phyloP scores from a whole-genome alignment of 2,888 invertebrate species.

The Synergus gifuensis region DNA sequence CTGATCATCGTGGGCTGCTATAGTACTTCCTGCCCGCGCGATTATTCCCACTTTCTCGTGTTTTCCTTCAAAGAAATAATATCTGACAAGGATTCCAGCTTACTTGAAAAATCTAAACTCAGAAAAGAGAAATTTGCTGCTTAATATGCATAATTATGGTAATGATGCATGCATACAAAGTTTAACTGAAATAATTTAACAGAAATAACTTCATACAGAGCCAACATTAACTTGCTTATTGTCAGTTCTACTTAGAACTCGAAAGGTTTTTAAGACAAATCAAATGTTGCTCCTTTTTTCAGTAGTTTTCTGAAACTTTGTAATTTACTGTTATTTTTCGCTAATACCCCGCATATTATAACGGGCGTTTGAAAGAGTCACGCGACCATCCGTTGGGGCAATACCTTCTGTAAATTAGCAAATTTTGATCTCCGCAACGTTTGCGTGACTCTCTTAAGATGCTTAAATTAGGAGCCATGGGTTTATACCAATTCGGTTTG shows the following conservation, averaged over 20 bases:
- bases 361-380: conserved; percentile 27
- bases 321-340: conserved; percentile 33
- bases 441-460: conserved; percentile 19
- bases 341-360: conserved; percentile 4
- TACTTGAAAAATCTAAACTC: not conserved
- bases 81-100: conserved; percentile 11
- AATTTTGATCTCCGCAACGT: conserved; percentile 16
- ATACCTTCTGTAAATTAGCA: conserved; percentile 17
- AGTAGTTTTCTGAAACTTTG: not conserved
- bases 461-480: not conserved
- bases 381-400: conserved; percentile 15
- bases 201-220: not conserved
- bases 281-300: not conserved
- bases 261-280: not conserved
- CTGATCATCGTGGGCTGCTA: conserved; percentile 58
- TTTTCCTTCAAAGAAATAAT: conserved; percentile 19
- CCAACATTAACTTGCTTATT: not conserved
- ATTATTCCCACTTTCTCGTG: conserved; percentile 41
- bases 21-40: conserved; percentile 61
- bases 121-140: not conserved
- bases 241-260: not conserved
- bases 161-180: not conserved
- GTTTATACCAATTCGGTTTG: not conserved
- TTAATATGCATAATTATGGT: not conserved
- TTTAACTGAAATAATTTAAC: not conserved